phyloP scores from a whole-genome alignment of 2,797 vertebrate genomes.

The Apodemus agrarius region DNA sequence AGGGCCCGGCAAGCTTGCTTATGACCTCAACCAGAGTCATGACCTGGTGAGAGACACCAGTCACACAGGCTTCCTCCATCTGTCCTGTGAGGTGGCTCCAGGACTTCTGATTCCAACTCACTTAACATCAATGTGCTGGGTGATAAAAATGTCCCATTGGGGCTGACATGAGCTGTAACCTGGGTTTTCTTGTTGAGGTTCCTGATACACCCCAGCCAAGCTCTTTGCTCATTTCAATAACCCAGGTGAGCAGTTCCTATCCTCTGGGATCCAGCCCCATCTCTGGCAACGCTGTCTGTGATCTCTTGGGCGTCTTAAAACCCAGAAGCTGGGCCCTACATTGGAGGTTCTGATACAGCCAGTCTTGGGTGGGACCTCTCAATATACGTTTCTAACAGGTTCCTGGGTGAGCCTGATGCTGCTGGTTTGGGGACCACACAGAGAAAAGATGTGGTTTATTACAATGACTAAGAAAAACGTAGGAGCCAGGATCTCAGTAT shows the following conservation, averaged over 20 bases:
- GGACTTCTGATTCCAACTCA: background rate
- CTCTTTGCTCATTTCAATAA: background rate
- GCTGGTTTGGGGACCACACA: background rate
- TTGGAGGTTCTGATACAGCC: background rate
- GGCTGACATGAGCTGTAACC: background rate
- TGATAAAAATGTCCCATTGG: background rate
- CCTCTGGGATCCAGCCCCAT: background rate
- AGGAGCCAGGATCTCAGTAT: background rate
- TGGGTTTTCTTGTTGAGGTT: background rate
- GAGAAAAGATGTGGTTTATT: background rate
- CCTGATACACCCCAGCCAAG: background rate
- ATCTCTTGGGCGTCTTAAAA: background rate
- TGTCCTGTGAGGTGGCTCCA: background rate
- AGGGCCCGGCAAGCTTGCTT: background rate
- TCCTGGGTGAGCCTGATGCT: background rate
- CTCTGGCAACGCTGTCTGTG: background rate
- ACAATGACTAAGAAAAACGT: background rate
- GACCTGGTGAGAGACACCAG: background rate
- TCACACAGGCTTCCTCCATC: background rate
- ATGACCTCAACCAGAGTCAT: background rate
- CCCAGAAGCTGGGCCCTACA: background rate
- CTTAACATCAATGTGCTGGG: background rate
- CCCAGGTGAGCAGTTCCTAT: background rate
- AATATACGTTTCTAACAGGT: background rate
- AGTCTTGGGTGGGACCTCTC: background rate